Base-by-base conservation (phyloP, 2,113 vertebrate species). In the Mungos mungo region DNA sequence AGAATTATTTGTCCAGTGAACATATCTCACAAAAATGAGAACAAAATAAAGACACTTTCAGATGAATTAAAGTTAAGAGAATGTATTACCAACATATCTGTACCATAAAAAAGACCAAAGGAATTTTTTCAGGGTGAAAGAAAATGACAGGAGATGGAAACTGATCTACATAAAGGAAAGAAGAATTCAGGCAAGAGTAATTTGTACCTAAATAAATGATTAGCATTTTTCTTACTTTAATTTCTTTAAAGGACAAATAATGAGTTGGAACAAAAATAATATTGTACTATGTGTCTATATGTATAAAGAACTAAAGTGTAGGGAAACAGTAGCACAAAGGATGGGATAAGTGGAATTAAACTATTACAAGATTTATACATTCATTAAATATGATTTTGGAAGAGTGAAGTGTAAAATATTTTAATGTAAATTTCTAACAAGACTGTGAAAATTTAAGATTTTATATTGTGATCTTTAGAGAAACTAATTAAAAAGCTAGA, bases 31-130 rank as follows among this genome's bases (percentile, higher is more conserved):
- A 54, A 66, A 71, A 71, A 9, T 19, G 12, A 90, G 8, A 60
- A 89, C 21, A 86, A 93, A 90, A 63, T 60, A 77, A 88, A 84
- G 71, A 57, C 8, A 71, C 86, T 65, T 95, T 65, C 76, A 87
- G 21, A 52, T 94, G 52, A 77, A 83, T 33, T 18, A 88, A 54
- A 91, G 25, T 7, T 88, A 52, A 57, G 21, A 74, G 9, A 38
- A 84, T 19, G 18, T 52, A 21, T 60, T 71, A 3, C 29, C 38
- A 74, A 33, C 2, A 1, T 79, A 31, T 50, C 41, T 88, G 6
- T 79, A 65, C 38, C 15, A 41, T 31, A 50, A 68, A 27, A 57
- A 50, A 29, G 45, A 9, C 9, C 94, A 95, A 45, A 90, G 6
- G 16, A 69, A 69, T 74, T 90, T 63, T 19, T 27, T 83, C 5